Percentiles rank a stretch among this genome's conserved stretches.
Evolutionary conservation across 2,888 invertebrate species (phyloP).

Genomic region (Zeuzera pyrina): DNA sequence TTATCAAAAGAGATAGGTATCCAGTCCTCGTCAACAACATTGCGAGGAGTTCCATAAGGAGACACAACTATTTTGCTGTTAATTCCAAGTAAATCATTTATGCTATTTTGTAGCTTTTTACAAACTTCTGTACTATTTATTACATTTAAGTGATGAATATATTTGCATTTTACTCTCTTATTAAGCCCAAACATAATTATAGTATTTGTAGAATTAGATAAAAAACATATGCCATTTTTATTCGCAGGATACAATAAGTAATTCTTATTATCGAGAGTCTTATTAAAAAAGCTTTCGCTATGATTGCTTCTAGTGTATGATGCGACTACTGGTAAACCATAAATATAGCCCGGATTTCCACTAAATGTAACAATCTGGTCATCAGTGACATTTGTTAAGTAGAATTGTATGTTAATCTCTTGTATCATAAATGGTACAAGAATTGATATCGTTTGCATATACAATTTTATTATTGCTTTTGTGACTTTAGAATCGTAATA

Average conservation of each 20-base stretch:
- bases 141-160: conserved; percentile 19
- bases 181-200: conserved; percentile 62
- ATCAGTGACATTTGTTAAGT: conserved; percentile 36
- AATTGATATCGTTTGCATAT: conserved; percentile 29
- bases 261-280: conserved; percentile 16
- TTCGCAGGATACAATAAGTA: conserved; percentile 42
- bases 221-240: conserved; percentile 50
- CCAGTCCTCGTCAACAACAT: conserved; percentile 41
- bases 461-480: conserved; percentile 43
- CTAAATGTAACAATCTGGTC: conserved; percentile 58
- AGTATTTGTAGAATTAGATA: conserved; percentile 36
- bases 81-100: conserved; percentile 27
- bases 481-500: conserved; percentile 39
- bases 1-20: conserved; percentile 22
- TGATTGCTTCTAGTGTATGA: conserved; percentile 41
- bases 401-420: conserved; percentile 42
- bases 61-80: conserved; percentile 31
- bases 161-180: conserved; percentile 55
- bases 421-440: conserved; percentile 33
- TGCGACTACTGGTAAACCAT: conserved; percentile 75
- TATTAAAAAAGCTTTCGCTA: conserved; percentile 41
- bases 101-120: conserved; percentile 34
- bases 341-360: conserved; percentile 84
- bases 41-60: conserved; percentile 46
- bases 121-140: conserved; percentile 28